Evolutionary conservation across 2,888 invertebrate species (phyloP).

Genomic region (Ferrisia virgata): DNA sequence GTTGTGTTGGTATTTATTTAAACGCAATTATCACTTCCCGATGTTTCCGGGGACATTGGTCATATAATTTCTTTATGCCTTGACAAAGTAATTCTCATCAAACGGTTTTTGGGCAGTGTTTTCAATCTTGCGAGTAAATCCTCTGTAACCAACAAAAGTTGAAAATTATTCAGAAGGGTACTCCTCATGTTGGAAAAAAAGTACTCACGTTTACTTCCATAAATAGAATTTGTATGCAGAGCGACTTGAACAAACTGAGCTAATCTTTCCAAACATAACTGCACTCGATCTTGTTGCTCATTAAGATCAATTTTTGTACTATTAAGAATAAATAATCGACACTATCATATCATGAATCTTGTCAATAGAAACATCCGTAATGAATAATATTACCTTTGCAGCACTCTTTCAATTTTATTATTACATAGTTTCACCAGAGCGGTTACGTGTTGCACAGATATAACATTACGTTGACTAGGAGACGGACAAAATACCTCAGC

Average conservation of each 20-base stretch:
- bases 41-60: neutral
- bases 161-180: no score
- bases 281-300: conserved; percentile 48
- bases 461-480: conserved; percentile 55
- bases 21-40: neutral
- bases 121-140: conserved; percentile 14
- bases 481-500: conserved; percentile 51
- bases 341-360: neutral
- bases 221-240: conserved; percentile 72
- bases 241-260: conserved; percentile 82
- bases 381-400: neutral
- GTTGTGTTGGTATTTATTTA: neutral
- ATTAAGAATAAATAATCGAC: neutral
- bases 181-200: neutral
- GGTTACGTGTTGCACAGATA: conserved; percentile 64
- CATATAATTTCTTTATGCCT: conserved; percentile 35
- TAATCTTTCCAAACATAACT: conserved; percentile 68
- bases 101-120: conserved; percentile 29
- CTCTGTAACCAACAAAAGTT: neutral
- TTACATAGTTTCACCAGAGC: conserved; percentile 53
- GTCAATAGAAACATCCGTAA: neutral
- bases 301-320: neutral
- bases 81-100: neutral
- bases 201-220: conserved; percentile 68
- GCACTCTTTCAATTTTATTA: conserved; percentile 16